Evolutionary conservation across 2,797 vertebrate species (phyloP), one percentile per base, ranked within the genome.

Genomic region (Halcyon badia): DNA sequence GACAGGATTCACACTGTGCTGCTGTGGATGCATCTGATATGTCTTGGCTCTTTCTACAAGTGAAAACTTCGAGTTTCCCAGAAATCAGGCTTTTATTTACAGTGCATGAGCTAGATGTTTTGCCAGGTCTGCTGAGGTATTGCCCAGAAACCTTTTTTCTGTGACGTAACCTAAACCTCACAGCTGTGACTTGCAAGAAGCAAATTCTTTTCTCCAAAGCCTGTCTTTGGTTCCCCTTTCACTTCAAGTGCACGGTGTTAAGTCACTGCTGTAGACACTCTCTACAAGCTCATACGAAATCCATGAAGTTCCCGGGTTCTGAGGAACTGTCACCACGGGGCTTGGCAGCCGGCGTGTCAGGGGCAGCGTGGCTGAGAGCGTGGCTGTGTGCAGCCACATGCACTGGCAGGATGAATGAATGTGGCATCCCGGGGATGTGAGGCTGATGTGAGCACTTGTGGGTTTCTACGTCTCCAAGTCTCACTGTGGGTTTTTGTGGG

Each of bases 281-380:
- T 10, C 10, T 10, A 11, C 1, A 14, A 52, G 48, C 35, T 71
- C 22, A 12, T 51, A 17, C 0, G 25, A 81, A 79, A 37, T 19
- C 46, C 13, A 2, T 35, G n/a, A 62, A 77, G 46, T 25, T 65
- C 48, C 54, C 1, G 0, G 54, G 58, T 35, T 62, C 30, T 42
- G 31, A 37, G 81, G 62, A 82, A 20, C 76, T 11, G 7, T 83
- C 86, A 33, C 65, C n/a, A 2, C 0, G 2, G 41, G 73, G 21
- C 11, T 65, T 77, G 64, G 51, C n/a, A 33, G 60, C 37, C 1
- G 0, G 11, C 1, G 0, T 31, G 24, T 13, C 76, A 0, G 0
- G 44, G 44, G 66, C 48, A 2, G 4, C 24, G 25, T 25, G 69
- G 64, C 52, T 0, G 0, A 30, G 82, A 56, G 62, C 49, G 9